Percentiles rank a stretch among this genome's conserved stretches.
Conservation (phyloP, 2,888 invertebrate genomes). For the Protula sp. region DNA sequence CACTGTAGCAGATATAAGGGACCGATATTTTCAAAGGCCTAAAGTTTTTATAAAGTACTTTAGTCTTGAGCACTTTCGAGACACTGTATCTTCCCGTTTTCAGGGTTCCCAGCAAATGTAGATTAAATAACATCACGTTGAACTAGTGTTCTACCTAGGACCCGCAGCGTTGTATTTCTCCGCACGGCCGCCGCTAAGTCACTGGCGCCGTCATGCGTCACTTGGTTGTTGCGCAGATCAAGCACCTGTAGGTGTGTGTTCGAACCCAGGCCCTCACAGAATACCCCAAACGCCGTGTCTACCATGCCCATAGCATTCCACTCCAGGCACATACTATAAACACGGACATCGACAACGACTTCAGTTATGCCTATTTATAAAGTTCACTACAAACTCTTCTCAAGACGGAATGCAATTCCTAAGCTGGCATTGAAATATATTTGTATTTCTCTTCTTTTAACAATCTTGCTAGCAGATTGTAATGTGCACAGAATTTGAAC, state of each 20-base stretch:
- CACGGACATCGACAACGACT: background rate
- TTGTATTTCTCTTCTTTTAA: background rate
- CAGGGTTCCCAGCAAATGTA: too few species aligned
- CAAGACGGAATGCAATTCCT: background rate
- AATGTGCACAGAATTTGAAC: too few species aligned
- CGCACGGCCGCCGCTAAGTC: slow-evolving; percentile 46
- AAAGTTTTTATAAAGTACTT: too few species aligned
- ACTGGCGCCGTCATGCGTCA: slow-evolving; percentile 47
- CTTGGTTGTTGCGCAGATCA: slow-evolving; percentile 53
- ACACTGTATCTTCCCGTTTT: too few species aligned
- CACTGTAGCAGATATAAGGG: too few species aligned
- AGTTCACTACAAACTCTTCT: background rate
- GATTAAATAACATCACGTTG: too few species aligned
- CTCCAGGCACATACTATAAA: slow-evolving; percentile 48
- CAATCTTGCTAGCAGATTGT: too few species aligned
- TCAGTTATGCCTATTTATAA: background rate
- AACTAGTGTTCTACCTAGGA: slow-evolving; percentile 45
- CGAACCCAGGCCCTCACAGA: slow-evolving; percentile 50
- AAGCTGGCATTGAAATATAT: background rate
- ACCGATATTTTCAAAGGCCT: too few species aligned
- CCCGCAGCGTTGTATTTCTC: slow-evolving; percentile 41
- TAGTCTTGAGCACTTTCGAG: too few species aligned
- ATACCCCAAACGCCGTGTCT: slow-evolving; percentile 47
- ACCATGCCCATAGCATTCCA: slow-evolving; percentile 53
- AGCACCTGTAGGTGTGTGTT: slow-evolving; percentile 43